phyloP scores from a whole-genome alignment of 2,113 vertebrate genomes.

The Nycticebus coucang region DNA sequence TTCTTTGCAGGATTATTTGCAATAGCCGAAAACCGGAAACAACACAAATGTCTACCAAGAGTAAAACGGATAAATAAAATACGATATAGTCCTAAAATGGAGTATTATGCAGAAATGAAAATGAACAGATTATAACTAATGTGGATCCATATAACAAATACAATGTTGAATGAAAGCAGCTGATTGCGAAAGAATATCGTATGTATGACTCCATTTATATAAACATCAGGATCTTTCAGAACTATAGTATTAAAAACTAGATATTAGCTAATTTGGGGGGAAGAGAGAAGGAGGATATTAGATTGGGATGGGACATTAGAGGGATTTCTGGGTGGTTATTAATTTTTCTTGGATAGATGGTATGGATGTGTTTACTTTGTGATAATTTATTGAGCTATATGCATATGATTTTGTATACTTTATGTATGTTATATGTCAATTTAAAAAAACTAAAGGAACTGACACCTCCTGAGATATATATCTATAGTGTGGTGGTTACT shows the following conservation, averaged over 20 bases:
- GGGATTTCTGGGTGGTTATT: background rate
- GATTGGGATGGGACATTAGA: background rate
- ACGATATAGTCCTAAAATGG: background rate
- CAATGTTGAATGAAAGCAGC: background rate
- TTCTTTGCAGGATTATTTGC: conserved; percentile 9
- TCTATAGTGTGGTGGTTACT: background rate
- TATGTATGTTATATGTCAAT: background rate
- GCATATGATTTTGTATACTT: background rate
- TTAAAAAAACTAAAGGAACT: background rate
- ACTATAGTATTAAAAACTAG: background rate
- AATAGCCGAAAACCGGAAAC: background rate
- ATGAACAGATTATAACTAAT: background rate
- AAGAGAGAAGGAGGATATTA: background rate
- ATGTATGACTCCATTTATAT: background rate
- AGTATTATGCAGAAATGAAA: background rate
- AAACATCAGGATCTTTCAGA: background rate
- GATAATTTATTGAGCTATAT: background rate
- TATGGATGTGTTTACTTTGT: background rate
- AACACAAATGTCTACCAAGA: background rate
- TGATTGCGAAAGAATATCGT: background rate
- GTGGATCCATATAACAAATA: background rate
- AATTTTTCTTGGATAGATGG: background rate
- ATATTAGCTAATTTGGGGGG: background rate
- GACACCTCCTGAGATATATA: background rate
- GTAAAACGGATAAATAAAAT: background rate